phyloP scores from a whole-genome alignment of 1,140 invertebrate genomes.

The Phortica variegata region DNA sequence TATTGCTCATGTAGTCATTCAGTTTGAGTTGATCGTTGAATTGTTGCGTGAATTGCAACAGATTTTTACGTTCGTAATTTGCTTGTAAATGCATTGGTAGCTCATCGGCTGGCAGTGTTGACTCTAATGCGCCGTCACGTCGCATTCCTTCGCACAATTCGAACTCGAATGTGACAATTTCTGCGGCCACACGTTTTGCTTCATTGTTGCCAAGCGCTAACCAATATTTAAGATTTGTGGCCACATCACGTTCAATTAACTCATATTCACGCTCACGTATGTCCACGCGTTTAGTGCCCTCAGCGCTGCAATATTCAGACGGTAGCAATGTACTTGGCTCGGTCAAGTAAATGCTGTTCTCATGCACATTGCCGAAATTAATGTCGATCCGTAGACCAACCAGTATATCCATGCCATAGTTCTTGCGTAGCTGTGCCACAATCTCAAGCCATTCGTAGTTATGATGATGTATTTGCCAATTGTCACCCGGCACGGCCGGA shows the following conservation, averaged over 20 bases:
- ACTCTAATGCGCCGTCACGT: slow-evolving; percentile 15
- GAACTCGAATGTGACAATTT: slow-evolving; percentile 40
- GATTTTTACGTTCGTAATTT: slow-evolving; percentile 31
- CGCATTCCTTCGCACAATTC: slow-evolving; percentile 38
- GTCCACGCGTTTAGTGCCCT: slow-evolving; percentile 6
- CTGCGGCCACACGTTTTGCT: slow-evolving; percentile 28
- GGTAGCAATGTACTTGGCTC: slow-evolving; percentile 41
- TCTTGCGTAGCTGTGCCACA: slow-evolving; percentile 67
- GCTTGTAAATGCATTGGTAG: slow-evolving; percentile 21
- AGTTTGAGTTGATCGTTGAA: slow-evolving; percentile 29
- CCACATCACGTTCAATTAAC: slow-evolving; percentile 24
- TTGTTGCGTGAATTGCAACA: slow-evolving; percentile 20
- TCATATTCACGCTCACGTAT: slow-evolving; percentile 23
- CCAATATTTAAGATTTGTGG: slow-evolving; percentile 32
- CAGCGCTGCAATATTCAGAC: slow-evolving; percentile 24
- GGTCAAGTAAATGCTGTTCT: slow-evolving; percentile 84
- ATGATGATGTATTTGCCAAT: slow-evolving; percentile 33
- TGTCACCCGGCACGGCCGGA: slow-evolving; percentile 40
- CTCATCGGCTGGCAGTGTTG: background rate
- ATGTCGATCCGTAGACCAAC: slow-evolving; percentile 80
- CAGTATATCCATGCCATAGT: slow-evolving; percentile 78
- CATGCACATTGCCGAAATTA: slow-evolving; percentile 81
- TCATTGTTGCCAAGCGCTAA: slow-evolving; percentile 29
- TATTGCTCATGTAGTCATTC: slow-evolving; percentile 24
- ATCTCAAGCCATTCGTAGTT: slow-evolving; percentile 70